Conservation (phyloP, 2,797 vertebrate genomes). For the Helarctos malayanus region DNA sequence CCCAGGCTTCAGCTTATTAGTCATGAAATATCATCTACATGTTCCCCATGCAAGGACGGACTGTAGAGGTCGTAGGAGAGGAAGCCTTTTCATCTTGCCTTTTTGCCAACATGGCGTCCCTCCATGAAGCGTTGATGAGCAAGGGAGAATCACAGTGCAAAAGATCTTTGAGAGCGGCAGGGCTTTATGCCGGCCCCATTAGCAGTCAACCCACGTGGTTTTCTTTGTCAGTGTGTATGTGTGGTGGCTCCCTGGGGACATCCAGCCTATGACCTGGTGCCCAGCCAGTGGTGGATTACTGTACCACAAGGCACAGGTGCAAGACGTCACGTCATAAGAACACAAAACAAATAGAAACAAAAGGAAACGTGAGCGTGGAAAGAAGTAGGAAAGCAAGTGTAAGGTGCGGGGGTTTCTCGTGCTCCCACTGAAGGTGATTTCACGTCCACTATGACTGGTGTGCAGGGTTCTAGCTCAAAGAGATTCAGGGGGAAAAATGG, state of each 20-base stretch:
- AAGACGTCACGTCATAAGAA: too few species aligned
- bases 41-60: not conserved
- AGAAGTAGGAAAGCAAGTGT: fast-evolving
- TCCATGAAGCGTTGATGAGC: too few species aligned
- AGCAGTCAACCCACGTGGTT: not conserved
- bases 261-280: not conserved
- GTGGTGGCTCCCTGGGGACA: not conserved
- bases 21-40: not conserved
- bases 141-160: not conserved
- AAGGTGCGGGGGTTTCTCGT: not conserved
- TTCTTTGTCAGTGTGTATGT: not conserved
- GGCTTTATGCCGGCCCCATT: not conserved
- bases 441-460: fast-evolving
- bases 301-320: not conserved
- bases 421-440: not conserved
- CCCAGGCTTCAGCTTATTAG: not conserved
- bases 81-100: not conserved
- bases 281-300: not conserved
- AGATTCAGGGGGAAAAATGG: too few species aligned
- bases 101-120: not conserved
- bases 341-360: too few species aligned
- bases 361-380: not conserved
- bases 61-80: not conserved
- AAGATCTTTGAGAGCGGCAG: not conserved
- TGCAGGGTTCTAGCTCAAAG: not conserved